Base-by-base conservation (phyloP, 2,797 vertebrate species). In the Micropoecilia bifurca region DNA sequence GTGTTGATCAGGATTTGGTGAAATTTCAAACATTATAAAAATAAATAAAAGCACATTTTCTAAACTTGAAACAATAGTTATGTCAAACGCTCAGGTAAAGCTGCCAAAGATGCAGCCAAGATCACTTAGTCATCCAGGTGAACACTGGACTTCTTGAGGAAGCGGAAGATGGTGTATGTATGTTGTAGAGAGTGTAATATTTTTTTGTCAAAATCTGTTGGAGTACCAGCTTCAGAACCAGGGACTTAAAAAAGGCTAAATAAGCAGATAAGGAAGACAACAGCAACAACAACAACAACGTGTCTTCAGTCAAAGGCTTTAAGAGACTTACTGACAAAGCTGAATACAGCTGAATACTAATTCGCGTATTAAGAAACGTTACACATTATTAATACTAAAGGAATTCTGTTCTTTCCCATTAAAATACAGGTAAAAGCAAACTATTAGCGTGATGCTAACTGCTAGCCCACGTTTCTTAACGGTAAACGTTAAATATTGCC, bases 381-480 rank as follows among this genome's bases (percentile, higher is more conserved):
- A 69, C 12, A 14, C 25, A 7, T 14, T 55, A 25, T 20, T 41
- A 13, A 2, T 28, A 16, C 7, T 6, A 73, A 14, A 47, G 18
- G 18, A 33, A 25, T 53, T 55, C 18, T 16, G 10, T 16, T 50
- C 3, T 57, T 74, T 16, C 12, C 41, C 14, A 33, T 43, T 18
- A 18, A 74, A 22, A 66, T 5, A 9, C 20, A 50, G 3, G 22
- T 59, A 48, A 18, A 47, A 13, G 25, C 13, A 28, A 73, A 47
- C 45, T 22, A 14, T 6, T 25, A 72, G 12, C 53, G 18, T 72
- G 18, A 68, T 18, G 78, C 10, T 69, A 28, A n/a, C 43, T 53
- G 39, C 76, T 81, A 43, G 28, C 28, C 72, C 43, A 14, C 36
- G 68, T 55, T 47, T 30, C 78, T 79, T 80, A 76, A 69, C 47